Evolutionary conservation across 2,888 invertebrate species (phyloP).

Genomic region (Eupithecia pulchellata): DNA sequence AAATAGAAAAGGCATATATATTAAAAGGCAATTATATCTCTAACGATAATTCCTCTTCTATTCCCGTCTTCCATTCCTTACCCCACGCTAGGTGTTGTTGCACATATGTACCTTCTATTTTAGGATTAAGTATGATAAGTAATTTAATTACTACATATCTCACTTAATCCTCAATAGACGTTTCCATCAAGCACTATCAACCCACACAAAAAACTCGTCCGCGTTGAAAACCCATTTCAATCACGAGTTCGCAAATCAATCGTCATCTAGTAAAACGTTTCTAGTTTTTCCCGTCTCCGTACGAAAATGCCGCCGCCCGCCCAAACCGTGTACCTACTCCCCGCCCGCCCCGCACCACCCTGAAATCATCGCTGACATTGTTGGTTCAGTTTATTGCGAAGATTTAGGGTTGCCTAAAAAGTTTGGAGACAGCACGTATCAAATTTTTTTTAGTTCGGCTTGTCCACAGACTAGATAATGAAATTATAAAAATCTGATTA

Average conservation of each 20-base stretch:
- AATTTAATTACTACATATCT: no score
- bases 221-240: constrained; percentile 49
- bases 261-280: constrained; percentile 65
- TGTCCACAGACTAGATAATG: no score
- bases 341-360: constrained; percentile 49
- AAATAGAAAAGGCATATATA: no score
- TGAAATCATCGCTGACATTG: constrained; percentile 78
- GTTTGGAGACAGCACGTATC: background rate
- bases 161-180: no score
- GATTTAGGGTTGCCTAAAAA: constrained; percentile 52
- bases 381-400: constrained; percentile 78
- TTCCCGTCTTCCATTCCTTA: no score
- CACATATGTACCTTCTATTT: no score
- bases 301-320: constrained; percentile 81
- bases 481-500: no score
- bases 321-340: constrained; percentile 78
- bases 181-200: background rate
- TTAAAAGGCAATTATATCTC: no score
- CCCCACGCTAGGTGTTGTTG: no score
- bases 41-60: no score
- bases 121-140: no score
- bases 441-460: background rate
- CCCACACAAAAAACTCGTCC: constrained; percentile 13
- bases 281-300: constrained; percentile 68
- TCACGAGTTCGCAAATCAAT: constrained; percentile 64